phyloP scores from a whole-genome alignment of 2,797 vertebrate species.

The Alectoris magna region DNA sequence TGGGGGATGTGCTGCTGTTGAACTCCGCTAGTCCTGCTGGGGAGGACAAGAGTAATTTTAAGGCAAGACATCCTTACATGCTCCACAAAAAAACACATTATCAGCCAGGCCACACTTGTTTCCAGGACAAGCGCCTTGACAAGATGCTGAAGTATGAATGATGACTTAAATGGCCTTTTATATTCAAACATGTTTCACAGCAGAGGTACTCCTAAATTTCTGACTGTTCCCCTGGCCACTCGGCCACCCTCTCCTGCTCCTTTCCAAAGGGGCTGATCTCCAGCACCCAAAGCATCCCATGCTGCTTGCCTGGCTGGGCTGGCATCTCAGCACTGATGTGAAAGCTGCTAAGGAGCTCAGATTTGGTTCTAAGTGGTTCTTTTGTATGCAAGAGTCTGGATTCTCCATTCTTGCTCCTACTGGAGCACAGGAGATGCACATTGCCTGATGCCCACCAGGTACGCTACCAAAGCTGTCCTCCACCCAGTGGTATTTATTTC shows the following conservation, averaged over 20 bases:
- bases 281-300: neutral
- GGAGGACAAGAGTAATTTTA: neutral
- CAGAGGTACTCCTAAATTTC: neutral
- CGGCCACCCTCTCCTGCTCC: neutral
- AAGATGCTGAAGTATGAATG: neutral
- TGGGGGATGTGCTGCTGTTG: neutral
- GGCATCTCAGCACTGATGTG: neutral
- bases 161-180: neutral
- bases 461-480: neutral
- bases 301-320: neutral
- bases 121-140: neutral
- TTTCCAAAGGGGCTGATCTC: neutral
- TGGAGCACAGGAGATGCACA: neutral
- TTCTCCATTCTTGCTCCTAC: neutral
- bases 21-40: neutral
- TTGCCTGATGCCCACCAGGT: neutral
- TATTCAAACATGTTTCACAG: neutral
- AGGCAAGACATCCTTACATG: neutral
- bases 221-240: neutral
- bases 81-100: neutral
- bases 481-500: neutral
- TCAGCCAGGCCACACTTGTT: neutral
- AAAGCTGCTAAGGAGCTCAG: neutral
- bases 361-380: neutral
- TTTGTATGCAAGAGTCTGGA: neutral